phyloP scores from a whole-genome alignment of 2,113 vertebrate genomes.

The Rhinopomastus cyanomelas region DNA sequence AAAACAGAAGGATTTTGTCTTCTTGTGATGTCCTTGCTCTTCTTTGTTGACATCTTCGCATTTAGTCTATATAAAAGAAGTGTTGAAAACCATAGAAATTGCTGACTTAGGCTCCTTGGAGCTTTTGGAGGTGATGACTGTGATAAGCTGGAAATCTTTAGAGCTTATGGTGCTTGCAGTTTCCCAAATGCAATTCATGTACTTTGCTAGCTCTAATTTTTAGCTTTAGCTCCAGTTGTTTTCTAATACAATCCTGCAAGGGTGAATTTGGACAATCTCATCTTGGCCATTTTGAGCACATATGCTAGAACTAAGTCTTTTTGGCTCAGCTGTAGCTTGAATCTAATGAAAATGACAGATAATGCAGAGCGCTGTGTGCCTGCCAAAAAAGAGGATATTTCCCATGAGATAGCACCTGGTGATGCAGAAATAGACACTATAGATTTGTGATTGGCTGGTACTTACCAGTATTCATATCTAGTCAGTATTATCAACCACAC shows the following conservation, averaged over 20 bases:
- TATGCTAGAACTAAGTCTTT: conserved; percentile 79
- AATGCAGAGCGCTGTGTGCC: conserved; percentile 75
- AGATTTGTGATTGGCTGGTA: conserved; percentile 83
- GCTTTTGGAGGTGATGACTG: conserved; percentile 55
- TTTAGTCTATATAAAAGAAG: conserved; percentile 18
- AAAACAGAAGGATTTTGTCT: conserved; percentile 51
- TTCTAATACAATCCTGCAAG: conserved; percentile 65
- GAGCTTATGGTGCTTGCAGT: conserved; percentile 48
- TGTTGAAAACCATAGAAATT: conserved; percentile 19
- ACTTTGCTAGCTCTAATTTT: conserved; percentile 58
- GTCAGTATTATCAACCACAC: conserved; percentile 85
- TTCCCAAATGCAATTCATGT: conserved; percentile 63
- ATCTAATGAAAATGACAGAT: conserved; percentile 85
- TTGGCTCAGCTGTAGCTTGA: conserved; percentile 82
- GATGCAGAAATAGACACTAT: conserved; percentile 80
- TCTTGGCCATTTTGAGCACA: conserved; percentile 79
- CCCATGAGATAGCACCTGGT: conserved; percentile 83
- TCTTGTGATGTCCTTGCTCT: conserved; percentile 59
- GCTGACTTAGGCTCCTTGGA: conserved; percentile 59
- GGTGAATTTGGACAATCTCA: conserved; percentile 76
- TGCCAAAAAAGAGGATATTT: conserved; percentile 85
- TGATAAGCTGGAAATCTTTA: conserved; percentile 58
- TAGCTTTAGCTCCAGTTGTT: conserved; percentile 62
- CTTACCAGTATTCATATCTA: conserved; percentile 79
- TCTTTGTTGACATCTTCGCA: conserved; percentile 58